Base-by-base conservation (phyloP, 2,113 vertebrate species). In the Macquaria australasica region DNA sequence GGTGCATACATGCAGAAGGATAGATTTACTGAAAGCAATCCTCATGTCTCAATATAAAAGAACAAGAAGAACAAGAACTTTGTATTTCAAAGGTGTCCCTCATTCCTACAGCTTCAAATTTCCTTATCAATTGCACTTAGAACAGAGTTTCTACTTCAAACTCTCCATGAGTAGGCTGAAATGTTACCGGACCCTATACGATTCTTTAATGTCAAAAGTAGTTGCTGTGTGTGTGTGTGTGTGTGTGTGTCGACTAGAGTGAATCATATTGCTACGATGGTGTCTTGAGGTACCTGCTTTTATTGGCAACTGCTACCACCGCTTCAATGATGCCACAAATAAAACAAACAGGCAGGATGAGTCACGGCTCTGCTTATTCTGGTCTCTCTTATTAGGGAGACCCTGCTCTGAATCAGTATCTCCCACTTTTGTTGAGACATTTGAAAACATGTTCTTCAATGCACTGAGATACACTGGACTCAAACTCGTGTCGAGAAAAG, bases 261-360 rank as follows among this genome's bases (percentile, higher is more conserved):
- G 77, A 91, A 69, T 87, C 66, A 80, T 39, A 59, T 53, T 11
- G 4, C 23, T 37, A 25, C 10, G 0, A 53, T 15, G 31, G 21
- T 34, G 68, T 70, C 77, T 67, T 12, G 73, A 63, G 60, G 53
- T 79, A 55, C 73, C 73, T 79, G 31, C 41, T 74, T 60, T 71
- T 86, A 83, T 73, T 83, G 83, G 64, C 41, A 66, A 73, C 63
- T 9, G 48, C 77, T 73, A 12, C 50, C 3, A 2, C 28, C 1
- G 23, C 34, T 76, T 74, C 75, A 74, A 10, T 53, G 76, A 45
- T 56, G 62, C 79, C 83, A 86, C 77, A 86, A 83, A 88, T 87
- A 87, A 90, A 87, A 81, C 63, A 84, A 71, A 73, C 78, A 88
- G 67, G 58, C 64, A 68, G 58, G 56, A 77, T 90, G 90, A 91